Evolutionary conservation across 1,140 invertebrate genomes (phyloP), one percentile per base, ranked within the genome.

Genomic region (Pogonomyrmex californicus): DNA sequence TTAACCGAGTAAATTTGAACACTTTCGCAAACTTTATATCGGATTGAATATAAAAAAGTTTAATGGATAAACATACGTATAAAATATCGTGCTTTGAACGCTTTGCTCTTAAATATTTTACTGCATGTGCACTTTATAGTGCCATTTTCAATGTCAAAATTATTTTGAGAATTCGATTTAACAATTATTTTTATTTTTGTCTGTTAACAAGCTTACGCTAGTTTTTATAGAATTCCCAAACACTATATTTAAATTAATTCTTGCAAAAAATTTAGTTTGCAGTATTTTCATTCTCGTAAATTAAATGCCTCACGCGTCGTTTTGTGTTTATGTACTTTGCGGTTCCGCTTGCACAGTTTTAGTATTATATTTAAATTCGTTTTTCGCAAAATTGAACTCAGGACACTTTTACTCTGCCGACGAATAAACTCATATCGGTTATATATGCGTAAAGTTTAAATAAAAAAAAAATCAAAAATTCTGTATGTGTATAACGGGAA

Each of bases 311-410:
- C 70, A 41, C 4, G 14, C 17, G 4, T 66, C 17, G 49, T 76
- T 85, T 60, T 12, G 38, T 62, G n/a, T 36, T 78, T 49, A 76
- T 23, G 23, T 44, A 76, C 17, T 73, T 58, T 23, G 23, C 36
- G 36, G 10, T 12, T 63, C n/a, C 14, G 44, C 65, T 41, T 47
- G 47, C 36, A 44, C 4, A 63, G 33, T 33, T 85, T 77, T 56
- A 49, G 65, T 77, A 65, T 41, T 82, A 60, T 30, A 82, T 83
- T 83, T 73, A 83, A 83, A 73, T 83, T 49, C 30, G 44, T 83
- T 73, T 75, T 6, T n/a, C 41, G n/a, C n/a, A 30, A 73, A 73
- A 83, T 83, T 83, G 41, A 73, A 71, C 78, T 68, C 49, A 33
- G 36, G 3, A 14, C 3, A 47, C 17, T 73, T 75, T 60, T 60